Percentiles rank a stretch among this genome's conserved stretches.
Evolutionary conservation across 2,888 invertebrate species (phyloP).

Genomic region (Acleris sparsana): DNA sequence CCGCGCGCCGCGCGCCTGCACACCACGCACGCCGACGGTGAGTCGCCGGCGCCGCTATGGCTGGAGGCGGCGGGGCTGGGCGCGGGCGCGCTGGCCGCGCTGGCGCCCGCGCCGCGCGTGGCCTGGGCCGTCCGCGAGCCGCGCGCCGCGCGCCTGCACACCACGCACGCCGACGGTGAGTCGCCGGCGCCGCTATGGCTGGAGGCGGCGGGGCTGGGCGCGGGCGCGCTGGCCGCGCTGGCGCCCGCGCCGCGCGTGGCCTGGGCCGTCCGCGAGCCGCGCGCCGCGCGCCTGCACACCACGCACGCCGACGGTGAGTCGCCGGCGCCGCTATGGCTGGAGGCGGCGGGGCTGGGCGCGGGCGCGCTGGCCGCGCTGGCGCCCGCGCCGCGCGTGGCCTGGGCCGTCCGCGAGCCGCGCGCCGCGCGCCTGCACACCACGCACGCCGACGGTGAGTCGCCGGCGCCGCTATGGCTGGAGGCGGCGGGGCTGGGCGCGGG

Average conservation of each 20-base stretch:
- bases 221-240: conserved; percentile 62
- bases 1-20: conserved; percentile 62
- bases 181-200: conserved; percentile 63
- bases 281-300: conserved; percentile 63
- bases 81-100: conserved; percentile 59
- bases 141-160: conserved; percentile 61
- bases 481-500: conserved; percentile 60
- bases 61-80: conserved; percentile 62
- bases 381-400: conserved; percentile 68
- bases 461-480: conserved; percentile 65
- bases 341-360: conserved; percentile 60
- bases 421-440: conserved; percentile 64
- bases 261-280: conserved; percentile 67
- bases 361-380: conserved; percentile 62
- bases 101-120: conserved; percentile 69
- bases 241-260: conserved; percentile 68
- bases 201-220: conserved; percentile 60
- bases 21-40: conserved; percentile 67
- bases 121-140: conserved; percentile 69
- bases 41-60: conserved; percentile 61
- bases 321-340: conserved; percentile 64
- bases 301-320: conserved; percentile 65
- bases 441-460: conserved; percentile 63
- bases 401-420: conserved; percentile 65
- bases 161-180: conserved; percentile 66